Evolutionary conservation across 2,797 vertebrate genomes (phyloP), one percentile per base, ranked within the genome.

Genomic region (Poecilia velifera): DNA sequence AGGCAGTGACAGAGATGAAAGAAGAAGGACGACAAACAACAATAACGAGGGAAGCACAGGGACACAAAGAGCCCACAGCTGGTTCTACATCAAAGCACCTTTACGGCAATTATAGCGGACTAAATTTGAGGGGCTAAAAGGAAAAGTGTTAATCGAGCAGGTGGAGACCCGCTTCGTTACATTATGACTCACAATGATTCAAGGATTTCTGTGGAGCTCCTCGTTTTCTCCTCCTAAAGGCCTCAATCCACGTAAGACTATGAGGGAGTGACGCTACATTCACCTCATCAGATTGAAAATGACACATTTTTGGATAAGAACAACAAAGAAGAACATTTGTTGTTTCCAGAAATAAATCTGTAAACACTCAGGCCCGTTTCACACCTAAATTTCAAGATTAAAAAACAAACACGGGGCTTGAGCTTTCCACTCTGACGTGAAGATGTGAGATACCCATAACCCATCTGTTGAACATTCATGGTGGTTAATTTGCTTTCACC

Each of bases 41-140:
- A 87, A 89, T 82, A 90, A 92, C 46, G 66, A 88, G 85, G 59
- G 83, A 89, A 64, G 73, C 76, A 74, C 59, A 80, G 75, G 79
- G 81, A 79, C 46, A 82, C 76, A 88, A 85, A 91, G 82, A 91
- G 83, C 78, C 70, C 53, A 78, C 80, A 82, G 87, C 87, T 90
- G 86, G 20, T 88, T 90, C 77, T 51, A 88, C 87, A 90, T 90
- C 80, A 87, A 86, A 89, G 82, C 80, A 76, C 28, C 74, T 86
- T 77, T 64, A 78, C 28, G 46, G 70, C 80, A 88, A 87, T 89
- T 87, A 86, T 5, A 80, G 84, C 57, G 43, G 82, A 80, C 79
- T 73, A 22, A 53, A 75, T 83, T 45, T 74, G 68, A 82, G 77
- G 72, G 80, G 78, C 82, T 79, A 73, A 62, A 68, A 77, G 73